phyloP scores from a whole-genome alignment of 2,888 invertebrate genomes.

The Caenorhabditis sinica region DNA sequence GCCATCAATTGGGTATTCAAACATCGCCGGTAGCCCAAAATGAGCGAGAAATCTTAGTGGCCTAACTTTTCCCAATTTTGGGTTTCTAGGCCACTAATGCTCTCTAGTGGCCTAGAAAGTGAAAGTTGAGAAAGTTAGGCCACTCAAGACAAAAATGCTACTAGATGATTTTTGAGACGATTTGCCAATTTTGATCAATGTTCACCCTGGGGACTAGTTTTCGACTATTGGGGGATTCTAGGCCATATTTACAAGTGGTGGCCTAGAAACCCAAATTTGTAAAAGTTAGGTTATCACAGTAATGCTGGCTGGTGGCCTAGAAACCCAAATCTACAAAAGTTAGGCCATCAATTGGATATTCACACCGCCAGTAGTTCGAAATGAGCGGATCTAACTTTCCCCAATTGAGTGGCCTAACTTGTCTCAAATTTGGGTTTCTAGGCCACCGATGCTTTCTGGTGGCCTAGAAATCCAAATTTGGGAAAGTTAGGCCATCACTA shows the following conservation, averaged over 20 bases:
- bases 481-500: neutral
- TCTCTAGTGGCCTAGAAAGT: too few species aligned
- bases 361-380: too few species aligned
- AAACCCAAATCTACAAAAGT: neutral
- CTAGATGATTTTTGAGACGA: too few species aligned
- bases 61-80: neutral
- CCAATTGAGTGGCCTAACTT: too few species aligned
- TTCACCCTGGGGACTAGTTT: too few species aligned
- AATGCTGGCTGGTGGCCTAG: neutral
- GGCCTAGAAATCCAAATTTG: neutral
- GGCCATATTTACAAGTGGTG: too few species aligned
- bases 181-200: too few species aligned
- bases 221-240: too few species aligned
- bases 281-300: neutral
- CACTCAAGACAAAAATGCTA: too few species aligned
- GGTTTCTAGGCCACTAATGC: neutral
- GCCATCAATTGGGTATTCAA: neutral
- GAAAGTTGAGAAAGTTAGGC: too few species aligned
- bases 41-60: neutral
- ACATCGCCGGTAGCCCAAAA: neutral
- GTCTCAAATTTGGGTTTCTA: neutral
- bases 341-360: too few species aligned
- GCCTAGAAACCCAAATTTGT: neutral
- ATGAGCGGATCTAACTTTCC: too few species aligned
- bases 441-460: neutral